Evolutionary conservation across 2,113 vertebrate genomes (phyloP).

Genomic region (Salvelinus alpinus): DNA sequence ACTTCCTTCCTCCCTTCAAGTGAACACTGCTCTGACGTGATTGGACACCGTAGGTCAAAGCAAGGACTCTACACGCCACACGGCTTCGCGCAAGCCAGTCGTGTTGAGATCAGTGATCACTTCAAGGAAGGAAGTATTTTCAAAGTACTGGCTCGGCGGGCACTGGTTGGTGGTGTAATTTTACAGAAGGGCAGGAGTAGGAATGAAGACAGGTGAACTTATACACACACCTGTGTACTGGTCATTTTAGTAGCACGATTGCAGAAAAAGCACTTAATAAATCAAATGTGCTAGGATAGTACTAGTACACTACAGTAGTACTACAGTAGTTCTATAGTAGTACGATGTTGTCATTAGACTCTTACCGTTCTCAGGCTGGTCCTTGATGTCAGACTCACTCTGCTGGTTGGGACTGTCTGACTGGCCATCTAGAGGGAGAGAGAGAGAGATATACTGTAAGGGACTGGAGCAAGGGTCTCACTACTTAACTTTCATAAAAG

Average conservation of each 20-base stretch:
- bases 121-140: neutral
- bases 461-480: neutral
- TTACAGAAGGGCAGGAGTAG: too few relatives aligned
- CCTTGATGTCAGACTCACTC: conserved; percentile 96
- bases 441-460: neutral
- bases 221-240: too few relatives aligned
- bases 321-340: neutral
- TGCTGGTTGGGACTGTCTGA: conserved; percentile 97
- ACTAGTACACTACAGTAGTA: neutral
- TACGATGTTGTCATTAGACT: conserved; percentile 37
- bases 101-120: neutral
- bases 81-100: neutral
- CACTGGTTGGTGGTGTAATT: too few relatives aligned
- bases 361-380: conserved; percentile 98
- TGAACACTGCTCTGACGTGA: neutral
- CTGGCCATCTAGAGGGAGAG: conserved; percentile 88
- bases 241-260: too few relatives aligned
- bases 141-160: too few relatives aligned
- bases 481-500: too few relatives aligned
- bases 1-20: neutral
- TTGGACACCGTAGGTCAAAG: neutral
- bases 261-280: too few relatives aligned
- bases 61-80: neutral
- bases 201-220: too few relatives aligned
- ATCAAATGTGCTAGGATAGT: too few relatives aligned